Percentiles rank a stretch among this genome's conserved stretches.
These are phyloP conservation scores for Sylvietta virens DNA, from an alignment of 2,113 vertebrate species.

Conservation along the genomic window DNA sequence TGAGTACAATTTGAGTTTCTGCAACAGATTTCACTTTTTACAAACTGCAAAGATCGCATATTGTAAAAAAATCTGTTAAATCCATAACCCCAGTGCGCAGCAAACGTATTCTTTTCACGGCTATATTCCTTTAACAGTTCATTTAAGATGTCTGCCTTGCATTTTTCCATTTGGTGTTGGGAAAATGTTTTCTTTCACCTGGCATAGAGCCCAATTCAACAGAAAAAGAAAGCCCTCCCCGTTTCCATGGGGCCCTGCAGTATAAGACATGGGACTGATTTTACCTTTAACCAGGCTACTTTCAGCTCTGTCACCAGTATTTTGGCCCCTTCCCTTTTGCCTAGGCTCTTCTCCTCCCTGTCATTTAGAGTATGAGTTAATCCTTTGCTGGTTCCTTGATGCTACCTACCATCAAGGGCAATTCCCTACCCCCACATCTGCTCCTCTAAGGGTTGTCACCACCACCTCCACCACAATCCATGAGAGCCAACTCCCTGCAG, in stretches of 20 bases:
- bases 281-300: not conserved
- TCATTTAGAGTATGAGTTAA: not conserved
- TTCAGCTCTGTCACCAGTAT: not conserved
- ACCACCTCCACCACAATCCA: not conserved
- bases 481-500: not conserved
- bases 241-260: constrained; percentile 10
- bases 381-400: not conserved
- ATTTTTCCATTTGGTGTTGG: constrained; percentile 52
- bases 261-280: not conserved
- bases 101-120: constrained; percentile 51
- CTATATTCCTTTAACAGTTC: constrained; percentile 54
- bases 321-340: not conserved
- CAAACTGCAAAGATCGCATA: not conserved
- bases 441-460: not conserved
- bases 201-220: constrained; percentile 39
- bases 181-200: constrained; percentile 64
- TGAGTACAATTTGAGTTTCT: not conserved
- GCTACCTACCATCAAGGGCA: not conserved
- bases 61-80: constrained; percentile 54
- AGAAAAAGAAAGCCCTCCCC: constrained; percentile 24
- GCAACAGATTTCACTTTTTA: not conserved
- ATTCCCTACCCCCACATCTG: not conserved
- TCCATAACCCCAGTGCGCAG: not conserved
- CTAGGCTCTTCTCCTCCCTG: not conserved
- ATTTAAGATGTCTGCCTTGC: constrained; percentile 40